Evolutionary conservation across 1,140 invertebrate species (phyloP).

Genomic region (Steinernema khuongi): DNA sequence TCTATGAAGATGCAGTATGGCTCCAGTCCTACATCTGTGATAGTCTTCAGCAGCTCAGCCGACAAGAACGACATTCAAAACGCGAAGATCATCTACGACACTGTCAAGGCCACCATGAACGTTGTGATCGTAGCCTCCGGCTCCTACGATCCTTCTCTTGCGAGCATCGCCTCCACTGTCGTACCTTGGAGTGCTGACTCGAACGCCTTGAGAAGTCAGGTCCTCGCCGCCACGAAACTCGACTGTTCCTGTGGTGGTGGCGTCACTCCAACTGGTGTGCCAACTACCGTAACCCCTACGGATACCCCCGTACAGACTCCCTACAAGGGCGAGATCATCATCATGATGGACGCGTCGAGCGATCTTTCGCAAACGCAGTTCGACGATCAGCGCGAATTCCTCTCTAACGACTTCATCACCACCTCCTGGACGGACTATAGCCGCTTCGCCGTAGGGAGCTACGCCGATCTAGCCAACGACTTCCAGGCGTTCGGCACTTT

Average conservation of each 20-base stretch:
- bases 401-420: not conserved
- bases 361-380: not conserved
- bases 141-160: conserved; percentile 20
- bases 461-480: not conserved
- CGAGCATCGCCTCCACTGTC: not conserved
- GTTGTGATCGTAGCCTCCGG: not conserved
- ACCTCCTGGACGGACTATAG: not conserved
- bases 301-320: not conserved
- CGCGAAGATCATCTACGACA: not conserved
- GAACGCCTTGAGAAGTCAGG: too few relatives aligned
- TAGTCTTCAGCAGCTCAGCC: not conserved
- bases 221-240: too few relatives aligned
- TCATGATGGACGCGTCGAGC: not conserved
- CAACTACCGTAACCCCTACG: not conserved
- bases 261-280: not conserved
- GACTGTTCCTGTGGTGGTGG: not conserved
- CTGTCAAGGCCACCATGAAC: conserved; percentile 6
- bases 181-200: not conserved
- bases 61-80: not conserved
- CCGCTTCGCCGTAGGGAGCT: not conserved
- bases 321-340: not conserved
- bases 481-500: not conserved
- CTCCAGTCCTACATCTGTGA: not conserved
- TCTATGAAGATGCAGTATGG: too few relatives aligned
- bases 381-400: not conserved